These are phyloP conservation scores for Orchestes rusci DNA, from an alignment of 2,888 invertebrate genomes.

Conservation along the genomic window DNA sequence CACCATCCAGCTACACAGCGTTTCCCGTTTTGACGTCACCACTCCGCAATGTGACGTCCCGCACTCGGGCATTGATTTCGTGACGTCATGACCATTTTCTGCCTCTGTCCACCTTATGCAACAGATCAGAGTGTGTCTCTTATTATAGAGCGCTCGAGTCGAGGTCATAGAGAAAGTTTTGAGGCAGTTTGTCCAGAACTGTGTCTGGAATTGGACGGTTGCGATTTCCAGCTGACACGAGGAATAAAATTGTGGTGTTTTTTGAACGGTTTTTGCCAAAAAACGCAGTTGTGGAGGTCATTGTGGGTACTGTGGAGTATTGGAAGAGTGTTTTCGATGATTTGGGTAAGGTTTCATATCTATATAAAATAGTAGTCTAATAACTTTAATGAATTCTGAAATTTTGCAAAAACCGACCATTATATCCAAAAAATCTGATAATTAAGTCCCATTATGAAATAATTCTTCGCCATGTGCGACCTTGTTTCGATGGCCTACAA, in stretches of 20 bases:
- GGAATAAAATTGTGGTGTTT: neutral
- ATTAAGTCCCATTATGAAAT: too few relatives aligned
- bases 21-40: slow-evolving; percentile 20
- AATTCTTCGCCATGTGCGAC: too few relatives aligned
- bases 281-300: neutral
- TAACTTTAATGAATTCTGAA: too few relatives aligned
- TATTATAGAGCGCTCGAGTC: slow-evolving; percentile 20
- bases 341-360: neutral
- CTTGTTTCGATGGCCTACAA: too few relatives aligned
- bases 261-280: neutral
- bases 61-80: slow-evolving; percentile 20
- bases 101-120: slow-evolving; percentile 6
- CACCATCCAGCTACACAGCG: too few relatives aligned
- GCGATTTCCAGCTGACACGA: slow-evolving; percentile 14
- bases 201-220: slow-evolving; percentile 16
- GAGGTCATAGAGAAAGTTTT: slow-evolving; percentile 27
- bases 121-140: slow-evolving; percentile 2
- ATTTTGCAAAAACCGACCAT: too few relatives aligned
- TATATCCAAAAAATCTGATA: too few relatives aligned
- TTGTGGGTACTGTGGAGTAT: slow-evolving; percentile 1
- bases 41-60: slow-evolving; percentile 25
- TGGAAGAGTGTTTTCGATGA: slow-evolving; percentile 2
- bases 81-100: slow-evolving; percentile 10
- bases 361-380: neutral
- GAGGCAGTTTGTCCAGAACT: slow-evolving; percentile 18